Percentiles rank a stretch among this genome's conserved stretches.
phyloP scores from a whole-genome alignment of 1,140 invertebrate species.

The Achatina immaculata region DNA sequence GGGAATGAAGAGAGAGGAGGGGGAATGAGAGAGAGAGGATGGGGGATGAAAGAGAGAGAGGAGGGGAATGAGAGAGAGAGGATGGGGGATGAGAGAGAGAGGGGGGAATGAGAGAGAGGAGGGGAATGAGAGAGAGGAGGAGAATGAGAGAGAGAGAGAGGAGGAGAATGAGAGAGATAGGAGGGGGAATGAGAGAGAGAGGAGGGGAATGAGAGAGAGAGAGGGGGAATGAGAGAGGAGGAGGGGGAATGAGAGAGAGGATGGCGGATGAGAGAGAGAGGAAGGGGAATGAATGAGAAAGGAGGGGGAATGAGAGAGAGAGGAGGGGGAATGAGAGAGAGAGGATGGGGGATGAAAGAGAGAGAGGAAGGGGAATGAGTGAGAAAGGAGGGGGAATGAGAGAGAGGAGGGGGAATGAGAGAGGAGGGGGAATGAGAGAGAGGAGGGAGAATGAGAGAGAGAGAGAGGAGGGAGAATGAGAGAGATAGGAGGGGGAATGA shows the following conservation, averaged over 20 bases:
- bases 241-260: no score
- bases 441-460: neutral
- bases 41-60: no score
- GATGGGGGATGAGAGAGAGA: neutral
- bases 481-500: neutral
- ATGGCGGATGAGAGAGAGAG: no score
- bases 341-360: neutral
- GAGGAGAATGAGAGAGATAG: neutral
- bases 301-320: no score
- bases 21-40: neutral
- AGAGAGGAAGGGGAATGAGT: neutral
- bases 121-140: no score
- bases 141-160: neutral
- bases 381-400: neutral
- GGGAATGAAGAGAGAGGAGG: no score
- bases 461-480: neutral
- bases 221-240: neutral
- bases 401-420: slow-evolving; percentile 11
- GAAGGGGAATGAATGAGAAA: no score
- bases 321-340: neutral
- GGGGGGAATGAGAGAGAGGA: neutral
- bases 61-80: neutral
- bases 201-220: no score
- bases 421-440: neutral
- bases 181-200: neutral